Evolutionary conservation across 2,888 invertebrate species (phyloP), one percentile per base, ranked within the genome.

Genomic region (Athripsodes cinereus): DNA sequence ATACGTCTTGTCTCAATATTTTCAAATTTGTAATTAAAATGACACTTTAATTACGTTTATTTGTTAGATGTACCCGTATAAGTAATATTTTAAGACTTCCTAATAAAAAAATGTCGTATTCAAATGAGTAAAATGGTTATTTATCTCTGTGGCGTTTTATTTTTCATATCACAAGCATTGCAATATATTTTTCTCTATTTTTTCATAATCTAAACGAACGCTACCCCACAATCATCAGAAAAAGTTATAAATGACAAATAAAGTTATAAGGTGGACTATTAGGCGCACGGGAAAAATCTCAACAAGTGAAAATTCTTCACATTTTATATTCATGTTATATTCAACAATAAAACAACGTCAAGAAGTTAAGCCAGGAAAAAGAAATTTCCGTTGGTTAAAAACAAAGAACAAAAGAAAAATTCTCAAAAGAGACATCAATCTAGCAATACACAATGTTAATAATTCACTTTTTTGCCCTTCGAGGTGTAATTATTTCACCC

Each of bases 401-500:
- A 40, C 40, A 40, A 40, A 40, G 40, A 40, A 40, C 40, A 40
- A 40, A 40, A 8, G 40, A 40, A 40, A 26, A n/a, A 40, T 40
- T 40, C 40, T 40, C 40, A 40, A 40, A 40, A 40, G 40, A 40
- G 40, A 40, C 40, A 40, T 40, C 40, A 40, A 40, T 40, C 40
- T 40, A 16, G 40, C 40, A 40, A 40, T 40, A 40, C 13, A 40
- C 40, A 16, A 40, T 40, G 40, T 40, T 40, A 40, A 40, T 40
- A 40, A 40, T 40, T 40, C 40, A 40, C 40, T 40, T 40, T 40
- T 40, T 40, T 13, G 40, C 40, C 40, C 40, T 40, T 40, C 40
- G 40, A 40, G 40, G 40, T 40, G 40, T 40, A 40, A 40, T 40
- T 40, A 40, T 40, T 40, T 40, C 40, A 40, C 40, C 40, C 40